Base-by-base conservation (phyloP, 2,888 invertebrate genomes). In the Hartigia nigra region DNA sequence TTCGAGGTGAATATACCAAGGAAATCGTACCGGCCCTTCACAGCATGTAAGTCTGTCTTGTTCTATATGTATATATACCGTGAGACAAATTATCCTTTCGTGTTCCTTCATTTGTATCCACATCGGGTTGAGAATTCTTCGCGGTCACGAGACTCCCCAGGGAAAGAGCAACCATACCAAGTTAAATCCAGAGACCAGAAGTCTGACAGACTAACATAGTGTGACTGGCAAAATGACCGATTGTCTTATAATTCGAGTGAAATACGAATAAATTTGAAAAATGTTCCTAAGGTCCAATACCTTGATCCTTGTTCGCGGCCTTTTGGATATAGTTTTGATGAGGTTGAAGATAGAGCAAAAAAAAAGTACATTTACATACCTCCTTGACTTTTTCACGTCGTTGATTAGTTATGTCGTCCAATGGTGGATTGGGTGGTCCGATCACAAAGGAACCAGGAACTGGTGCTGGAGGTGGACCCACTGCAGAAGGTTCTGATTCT, bases 371-470 rank as follows among this genome's bases (percentile, higher is more conserved):
- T 55, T 55, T 23, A 82, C 88, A 86, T 86, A 90, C 91, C 91
- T 92, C 91, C 82, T 92, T 91, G 81, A 92, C 88, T 87, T 91
- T 92, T 82, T 91, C 91, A 74, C 92, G 87, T 34, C 91, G 88
- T 79, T 89, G 88, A 83, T 90, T 86, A 12, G 90, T 91, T 74
- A 90, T 86, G 79, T 91, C 88, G 75, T 90, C 91, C 77, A 91
- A 81, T 12, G 90, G 88, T 31, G 91, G 90, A 85, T 89, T 89
- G 3, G 91, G 90, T 31, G 86, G 79, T 74, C 83, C 86, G 78
- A 91, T 81, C 76, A 86, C 81, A 80, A 90, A 90, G n/a, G 83
- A 82, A 4, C 83, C 86, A 1, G 84, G 84, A 2, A 81, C 74
- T 5, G 83, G 78, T 2, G 37, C 76, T 11, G 78, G 76, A 31